Percentiles rank a stretch among this genome's conserved stretches.
Conservation (phyloP, 2,113 vertebrate species). For the Pomatorhinus ruficollis region DNA sequence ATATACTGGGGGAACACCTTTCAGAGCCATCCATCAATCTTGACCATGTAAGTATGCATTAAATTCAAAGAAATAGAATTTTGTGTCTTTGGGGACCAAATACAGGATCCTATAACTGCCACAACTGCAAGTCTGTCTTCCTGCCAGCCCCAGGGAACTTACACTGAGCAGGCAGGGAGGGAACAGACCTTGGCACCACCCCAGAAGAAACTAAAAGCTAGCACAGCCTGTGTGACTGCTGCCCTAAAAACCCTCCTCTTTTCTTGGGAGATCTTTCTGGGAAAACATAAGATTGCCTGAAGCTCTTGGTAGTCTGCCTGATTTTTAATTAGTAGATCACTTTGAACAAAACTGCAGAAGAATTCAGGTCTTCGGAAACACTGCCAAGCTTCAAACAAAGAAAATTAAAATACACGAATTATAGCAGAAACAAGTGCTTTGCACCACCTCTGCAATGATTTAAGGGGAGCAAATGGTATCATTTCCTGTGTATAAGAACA, state of each 20-base stretch:
- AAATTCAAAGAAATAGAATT: background rate
- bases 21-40: background rate
- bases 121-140: background rate
- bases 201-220: background rate
- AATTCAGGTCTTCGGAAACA: background rate
- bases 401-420: background rate
- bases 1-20: background rate
- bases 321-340: constrained; percentile 4
- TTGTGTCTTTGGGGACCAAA: background rate
- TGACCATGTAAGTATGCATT: background rate
- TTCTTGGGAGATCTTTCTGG: constrained; percentile 3
- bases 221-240: background rate
- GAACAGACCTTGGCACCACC: background rate
- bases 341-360: background rate
- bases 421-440: background rate
- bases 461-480: background rate
- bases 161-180: accelerated
- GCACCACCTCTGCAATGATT: background rate
- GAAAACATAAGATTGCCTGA: background rate
- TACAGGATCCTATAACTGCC: background rate
- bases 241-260: background rate
- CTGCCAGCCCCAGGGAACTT: background rate
- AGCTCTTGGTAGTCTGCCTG: constrained; percentile 7
- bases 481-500: background rate
- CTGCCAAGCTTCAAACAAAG: constrained; percentile 1